phyloP scores from a whole-genome alignment of 2,888 invertebrate species.

The Molanna angustata region DNA sequence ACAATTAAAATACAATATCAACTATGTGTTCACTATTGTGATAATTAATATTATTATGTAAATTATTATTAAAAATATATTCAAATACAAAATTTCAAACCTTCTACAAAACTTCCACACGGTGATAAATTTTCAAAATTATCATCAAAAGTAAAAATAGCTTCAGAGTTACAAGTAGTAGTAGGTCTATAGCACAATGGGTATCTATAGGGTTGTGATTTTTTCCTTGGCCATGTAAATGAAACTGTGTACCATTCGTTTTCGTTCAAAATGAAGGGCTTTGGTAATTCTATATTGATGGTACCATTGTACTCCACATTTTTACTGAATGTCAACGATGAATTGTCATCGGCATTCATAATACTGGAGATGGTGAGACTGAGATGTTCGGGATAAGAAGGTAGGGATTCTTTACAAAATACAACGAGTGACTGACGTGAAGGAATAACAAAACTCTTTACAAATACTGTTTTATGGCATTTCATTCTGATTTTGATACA shows the following conservation, averaged over 20 bases:
- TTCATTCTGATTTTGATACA: conserved; percentile 44
- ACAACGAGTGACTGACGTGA: conserved; percentile 48
- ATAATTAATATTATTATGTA: no score
- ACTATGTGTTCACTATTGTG: no score
- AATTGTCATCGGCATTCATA: conserved; percentile 43
- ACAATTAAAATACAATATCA: no score
- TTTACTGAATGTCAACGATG: conserved; percentile 43
- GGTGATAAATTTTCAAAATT: conserved; percentile 37
- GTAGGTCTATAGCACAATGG: conserved; percentile 46
- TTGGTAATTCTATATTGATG: conserved; percentile 45
- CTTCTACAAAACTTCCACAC: conserved; percentile 47
- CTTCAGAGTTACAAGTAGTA: conserved; percentile 40
- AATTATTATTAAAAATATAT: no score
- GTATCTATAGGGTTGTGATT: conserved; percentile 43
- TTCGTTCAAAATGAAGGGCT: conserved; percentile 48
- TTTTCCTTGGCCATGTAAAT: conserved; percentile 46
- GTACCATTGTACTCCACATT: conserved; percentile 48
- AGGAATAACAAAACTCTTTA: conserved; percentile 48
- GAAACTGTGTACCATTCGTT: conserved; percentile 49
- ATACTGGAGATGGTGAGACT: conserved; percentile 44
- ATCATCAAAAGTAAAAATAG: conserved; percentile 50
- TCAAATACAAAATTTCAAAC: conserved; percentile 49
- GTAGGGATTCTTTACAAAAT: conserved; percentile 41
- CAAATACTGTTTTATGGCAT: conserved; percentile 48
- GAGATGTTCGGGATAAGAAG: conserved; percentile 47